Base-by-base conservation (phyloP, 2,888 invertebrate species). In the Tachina grossa region DNA sequence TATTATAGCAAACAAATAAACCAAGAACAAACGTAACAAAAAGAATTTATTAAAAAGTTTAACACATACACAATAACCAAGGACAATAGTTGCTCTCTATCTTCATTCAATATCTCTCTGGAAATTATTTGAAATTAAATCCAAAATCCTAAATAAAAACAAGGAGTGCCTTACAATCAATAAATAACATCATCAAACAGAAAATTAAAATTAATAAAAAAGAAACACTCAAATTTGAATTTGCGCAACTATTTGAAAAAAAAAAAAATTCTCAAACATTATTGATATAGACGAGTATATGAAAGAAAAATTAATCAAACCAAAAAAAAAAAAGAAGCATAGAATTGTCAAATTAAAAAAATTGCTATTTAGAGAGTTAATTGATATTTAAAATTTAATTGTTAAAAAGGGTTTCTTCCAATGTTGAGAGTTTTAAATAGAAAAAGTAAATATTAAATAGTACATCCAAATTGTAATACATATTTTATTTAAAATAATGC, bases 141-240 rank as follows among this genome's bases (percentile, higher is more conserved):
- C 61, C 81, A 57, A 85, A 76, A 75, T 80, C 83, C 83, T 76
- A 83, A 76, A 55, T 79, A 71, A 80, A 80, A 76, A 79, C 51
- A 83, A 83, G 85, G 83, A 83, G 85, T 85, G 85, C 85, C 85
- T 85, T 85, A 85, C 85, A 85, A 76, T 71, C 47, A 69, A 31
- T 31, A 31, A 77, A 78, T 61, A 75, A 82, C 68, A 78, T 63
- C 66, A 69, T 74, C 49, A 85, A 74, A 65, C 22, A 71, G 11
- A 53, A 66, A 22, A 53, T 31, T 31, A 22, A 65, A 75, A 55
- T 10, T 39, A 55, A 43, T 39, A 55, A 43, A 74, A 59, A 63
- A 71, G 63, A 72, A 66, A 59, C 57, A 51, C 51, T 47, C 22
- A 57, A 72, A 43, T 22, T 49, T 66, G 31, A 31, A 31, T 6